A percentile compares a stretch with the other conserved stretches of the same genome.
These are phyloP conservation scores for Perithous albicinctus DNA, from an alignment of 2,888 invertebrate genomes.

Conservation along the genomic window DNA sequence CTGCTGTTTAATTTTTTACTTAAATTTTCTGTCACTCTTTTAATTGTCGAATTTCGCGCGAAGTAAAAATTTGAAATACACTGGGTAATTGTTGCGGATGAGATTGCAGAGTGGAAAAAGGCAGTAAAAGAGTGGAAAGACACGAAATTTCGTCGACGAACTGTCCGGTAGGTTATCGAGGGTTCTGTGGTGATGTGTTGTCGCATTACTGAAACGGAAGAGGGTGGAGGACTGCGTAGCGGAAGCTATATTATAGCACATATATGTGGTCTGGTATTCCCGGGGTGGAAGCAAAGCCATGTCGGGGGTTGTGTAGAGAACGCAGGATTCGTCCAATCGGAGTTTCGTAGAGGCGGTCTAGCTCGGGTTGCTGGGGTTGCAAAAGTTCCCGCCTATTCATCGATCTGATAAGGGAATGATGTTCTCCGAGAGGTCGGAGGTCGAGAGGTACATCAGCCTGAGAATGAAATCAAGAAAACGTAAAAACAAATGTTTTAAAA, in stretches of 20 bases:
- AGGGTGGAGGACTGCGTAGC: slow-evolving; percentile 52
- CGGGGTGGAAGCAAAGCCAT: slow-evolving; percentile 74
- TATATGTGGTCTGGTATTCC: slow-evolving; percentile 66
- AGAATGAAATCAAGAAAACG: slow-evolving; percentile 34
- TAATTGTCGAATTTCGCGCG: no score
- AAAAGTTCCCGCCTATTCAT: slow-evolving; percentile 82
- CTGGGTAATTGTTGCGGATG: not conserved
- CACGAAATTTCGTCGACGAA: slow-evolving; percentile 44
- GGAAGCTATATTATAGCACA: slow-evolving; percentile 32
- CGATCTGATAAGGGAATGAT: slow-evolving; percentile 79
- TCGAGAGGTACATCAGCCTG: slow-evolving; percentile 41
- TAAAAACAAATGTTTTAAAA: not conserved
- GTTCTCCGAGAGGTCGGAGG: slow-evolving; percentile 56
- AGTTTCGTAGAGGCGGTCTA: slow-evolving; percentile 74
- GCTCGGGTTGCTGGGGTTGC: slow-evolving; percentile 77
- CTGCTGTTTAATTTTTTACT: no score
- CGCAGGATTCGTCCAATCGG: slow-evolving; percentile 77
- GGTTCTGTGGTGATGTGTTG: slow-evolving; percentile 55
- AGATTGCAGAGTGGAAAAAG: not conserved
- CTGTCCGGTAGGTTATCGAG: slow-evolving; percentile 62
- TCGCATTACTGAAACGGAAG: slow-evolving; percentile 61
- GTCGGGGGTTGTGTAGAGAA: slow-evolving; percentile 59
- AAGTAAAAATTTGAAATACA: not conserved
- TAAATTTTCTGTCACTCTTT: no score
- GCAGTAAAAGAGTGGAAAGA: not conserved